A percentile compares a stretch with the other conserved stretches of the same genome.
Evolutionary conservation across 2,113 vertebrate species (phyloP).

Genomic region (Oostethus manadensis): DNA sequence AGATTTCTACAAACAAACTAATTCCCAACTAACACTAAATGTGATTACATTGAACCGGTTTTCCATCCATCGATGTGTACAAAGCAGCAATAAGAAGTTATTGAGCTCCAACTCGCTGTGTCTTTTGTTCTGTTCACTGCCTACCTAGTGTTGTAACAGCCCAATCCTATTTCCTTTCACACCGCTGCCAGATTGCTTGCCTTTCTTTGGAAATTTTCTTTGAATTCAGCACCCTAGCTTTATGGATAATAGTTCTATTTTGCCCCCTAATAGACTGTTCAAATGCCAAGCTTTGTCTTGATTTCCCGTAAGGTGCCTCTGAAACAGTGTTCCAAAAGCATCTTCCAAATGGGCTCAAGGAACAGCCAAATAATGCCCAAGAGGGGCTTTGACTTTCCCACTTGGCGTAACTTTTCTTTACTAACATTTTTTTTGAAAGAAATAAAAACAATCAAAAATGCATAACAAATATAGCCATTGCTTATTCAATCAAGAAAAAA

Average conservation of each 20-base stretch:
- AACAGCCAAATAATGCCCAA: too few relatives aligned
- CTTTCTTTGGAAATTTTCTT: constrained; percentile 8
- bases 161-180: constrained; percentile 18
- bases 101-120: constrained; percentile 26
- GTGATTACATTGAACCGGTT: too few relatives aligned
- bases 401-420: too few relatives aligned
- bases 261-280: constrained; percentile 8
- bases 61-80: background rate
- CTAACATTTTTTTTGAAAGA: too few relatives aligned
- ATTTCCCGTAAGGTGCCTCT: constrained; percentile 13
- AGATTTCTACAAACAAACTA: too few relatives aligned
- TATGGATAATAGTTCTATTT: constrained; percentile 1
- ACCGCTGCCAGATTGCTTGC: constrained; percentile 16
- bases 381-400: too few relatives aligned
- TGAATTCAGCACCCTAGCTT: constrained; percentile 6
- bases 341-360: too few relatives aligned
- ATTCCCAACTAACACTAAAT: too few relatives aligned
- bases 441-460: too few relatives aligned
- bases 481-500: too few relatives aligned
- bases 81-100: constrained; percentile 6
- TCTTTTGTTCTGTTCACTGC: constrained; percentile 6
- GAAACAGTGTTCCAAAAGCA: constrained; percentile 1
- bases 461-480: too few relatives aligned
- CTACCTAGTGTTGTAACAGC: background rate
- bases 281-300: constrained; percentile 10